A percentile compares a stretch with the other conserved stretches of the same genome.
Conservation (phyloP, 2,797 vertebrate species). For the Steatocranus sp. region DNA sequence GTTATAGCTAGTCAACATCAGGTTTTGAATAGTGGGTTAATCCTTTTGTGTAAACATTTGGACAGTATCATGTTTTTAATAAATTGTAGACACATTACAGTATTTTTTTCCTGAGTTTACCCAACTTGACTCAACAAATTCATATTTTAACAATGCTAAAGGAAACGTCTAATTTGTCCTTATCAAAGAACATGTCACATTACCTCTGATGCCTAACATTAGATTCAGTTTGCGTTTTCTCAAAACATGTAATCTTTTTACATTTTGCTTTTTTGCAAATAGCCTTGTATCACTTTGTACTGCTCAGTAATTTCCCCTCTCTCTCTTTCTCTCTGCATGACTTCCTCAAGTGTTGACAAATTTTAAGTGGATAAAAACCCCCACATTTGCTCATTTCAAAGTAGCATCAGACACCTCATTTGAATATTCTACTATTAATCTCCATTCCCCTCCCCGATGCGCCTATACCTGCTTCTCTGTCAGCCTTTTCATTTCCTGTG, state of each 20-base stretch:
- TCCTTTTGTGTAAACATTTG: not conserved
- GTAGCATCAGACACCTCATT: constrained; percentile 42
- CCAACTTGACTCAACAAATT: not conserved
- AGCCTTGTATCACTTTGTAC: not conserved
- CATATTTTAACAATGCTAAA: not conserved
- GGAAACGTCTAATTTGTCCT: constrained; percentile 5
- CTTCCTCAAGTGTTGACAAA: constrained; percentile 6
- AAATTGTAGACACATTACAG: not conserved
- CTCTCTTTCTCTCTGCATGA: not conserved
- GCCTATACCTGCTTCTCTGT: constrained; percentile 18
- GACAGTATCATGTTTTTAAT: not conserved
- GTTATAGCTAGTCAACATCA: not conserved
- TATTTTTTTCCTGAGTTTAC: not conserved
- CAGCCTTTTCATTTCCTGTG: constrained; percentile 52
- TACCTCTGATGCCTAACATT: not conserved
- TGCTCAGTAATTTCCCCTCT: not conserved
- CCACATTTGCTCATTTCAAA: constrained; percentile 40
- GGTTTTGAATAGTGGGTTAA: not conserved
- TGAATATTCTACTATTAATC: constrained; percentile 51
- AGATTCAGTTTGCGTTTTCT: not conserved
- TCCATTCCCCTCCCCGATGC: not conserved
- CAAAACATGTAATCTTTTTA: not conserved
- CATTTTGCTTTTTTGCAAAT: not conserved
- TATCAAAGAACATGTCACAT: not conserved
- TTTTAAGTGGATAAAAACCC: constrained; percentile 15